Conservation (phyloP, 2,888 invertebrate genomes). For the Acleris cristana region DNA sequence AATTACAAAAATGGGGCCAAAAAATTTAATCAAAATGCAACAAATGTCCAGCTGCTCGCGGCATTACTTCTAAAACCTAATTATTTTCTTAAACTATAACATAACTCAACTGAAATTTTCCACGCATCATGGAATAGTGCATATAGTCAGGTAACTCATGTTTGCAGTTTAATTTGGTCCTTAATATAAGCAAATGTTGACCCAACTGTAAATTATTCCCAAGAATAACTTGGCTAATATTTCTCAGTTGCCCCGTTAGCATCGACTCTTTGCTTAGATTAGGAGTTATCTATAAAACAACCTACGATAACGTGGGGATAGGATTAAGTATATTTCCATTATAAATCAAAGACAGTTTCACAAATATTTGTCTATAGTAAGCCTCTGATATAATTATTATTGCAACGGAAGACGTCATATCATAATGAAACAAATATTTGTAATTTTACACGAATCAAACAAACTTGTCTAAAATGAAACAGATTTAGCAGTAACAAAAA, state of each 20-base stretch:
- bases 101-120: conserved; percentile 14
- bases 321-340: conserved; percentile 64
- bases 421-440: neutral
- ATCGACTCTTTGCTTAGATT: conserved; percentile 57
- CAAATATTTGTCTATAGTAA: conserved; percentile 33
- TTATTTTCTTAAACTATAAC: neutral
- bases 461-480: neutral
- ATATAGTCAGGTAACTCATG: conserved; percentile 11
- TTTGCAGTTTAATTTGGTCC: conserved; percentile 30
- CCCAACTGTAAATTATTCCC: conserved; percentile 33
- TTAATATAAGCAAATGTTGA: conserved; percentile 33
- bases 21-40: no score
- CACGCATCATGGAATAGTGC: neutral
- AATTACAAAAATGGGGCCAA: neutral
- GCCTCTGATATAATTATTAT: conserved; percentile 14
- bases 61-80: no score
- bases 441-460: neutral
- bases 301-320: conserved; percentile 54
- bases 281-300: conserved; percentile 56
- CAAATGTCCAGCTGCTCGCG: no score
- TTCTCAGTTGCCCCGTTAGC: conserved; percentile 51
- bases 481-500: no score
- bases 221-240: conserved; percentile 49
- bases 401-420: conserved; percentile 7
- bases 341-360: conserved; percentile 49